Evolutionary conservation across 2,113 vertebrate genomes (phyloP).

Genomic region (Petrocephalus microphthalmus): DNA sequence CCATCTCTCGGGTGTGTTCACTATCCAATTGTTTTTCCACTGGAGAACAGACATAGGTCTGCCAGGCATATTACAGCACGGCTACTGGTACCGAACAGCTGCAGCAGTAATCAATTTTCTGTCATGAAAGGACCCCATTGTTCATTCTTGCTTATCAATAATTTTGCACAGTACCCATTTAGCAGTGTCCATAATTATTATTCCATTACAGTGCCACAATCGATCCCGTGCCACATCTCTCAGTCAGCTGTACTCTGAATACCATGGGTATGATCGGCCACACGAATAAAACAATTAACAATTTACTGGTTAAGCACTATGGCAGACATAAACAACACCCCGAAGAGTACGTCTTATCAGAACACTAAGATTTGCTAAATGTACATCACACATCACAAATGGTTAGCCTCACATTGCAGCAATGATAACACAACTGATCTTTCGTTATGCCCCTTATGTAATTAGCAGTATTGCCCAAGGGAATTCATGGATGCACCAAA

Average conservation of each 20-base stretch:
- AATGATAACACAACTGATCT: conserved; percentile 29
- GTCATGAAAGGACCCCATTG: not conserved
- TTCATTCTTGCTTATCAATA: not conserved
- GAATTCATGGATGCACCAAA: conserved; percentile 2
- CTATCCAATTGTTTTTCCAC: conserved; percentile 17
- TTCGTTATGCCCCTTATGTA: conserved; percentile 41
- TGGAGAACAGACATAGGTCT: not conserved
- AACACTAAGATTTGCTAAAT: not conserved
- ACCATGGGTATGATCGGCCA: not conserved
- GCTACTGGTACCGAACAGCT: not conserved
- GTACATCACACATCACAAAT: conserved; percentile 21
- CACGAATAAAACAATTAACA: not conserved
- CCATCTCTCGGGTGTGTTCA: conserved; percentile 17
- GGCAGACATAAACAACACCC: too few species aligned
- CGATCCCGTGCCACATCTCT: not conserved
- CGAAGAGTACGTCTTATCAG: not conserved
- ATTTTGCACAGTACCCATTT: not conserved
- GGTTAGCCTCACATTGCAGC: not conserved
- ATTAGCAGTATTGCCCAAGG: conserved; percentile 38
- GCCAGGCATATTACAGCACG: not conserved
- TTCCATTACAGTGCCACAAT: not conserved
- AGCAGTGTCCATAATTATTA: not conserved
- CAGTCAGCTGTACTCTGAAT: not conserved
- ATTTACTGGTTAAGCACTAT: not conserved
- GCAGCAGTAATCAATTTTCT: not conserved